Evolutionary conservation across 2,888 invertebrate genomes (phyloP).

Genomic region (Tillus elongatus): DNA sequence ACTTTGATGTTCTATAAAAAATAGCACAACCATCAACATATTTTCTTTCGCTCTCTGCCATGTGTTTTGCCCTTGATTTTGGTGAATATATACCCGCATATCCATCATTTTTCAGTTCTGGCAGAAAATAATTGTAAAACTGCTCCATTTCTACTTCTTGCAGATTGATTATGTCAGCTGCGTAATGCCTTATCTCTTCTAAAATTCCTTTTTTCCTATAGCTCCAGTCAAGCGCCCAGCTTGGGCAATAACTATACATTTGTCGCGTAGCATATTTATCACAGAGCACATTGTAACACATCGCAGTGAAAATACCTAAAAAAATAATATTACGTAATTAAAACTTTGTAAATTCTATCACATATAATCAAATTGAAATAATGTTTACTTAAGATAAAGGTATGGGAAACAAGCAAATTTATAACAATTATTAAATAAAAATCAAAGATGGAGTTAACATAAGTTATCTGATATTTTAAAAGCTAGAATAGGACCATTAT

Average conservation of each 20-base stretch:
- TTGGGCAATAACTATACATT: slow-evolving; percentile 98
- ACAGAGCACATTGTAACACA: slow-evolving; percentile 99
- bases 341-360: no score
- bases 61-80: slow-evolving; percentile 96
- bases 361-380: no score
- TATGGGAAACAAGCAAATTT: no score
- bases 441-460: no score
- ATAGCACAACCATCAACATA: slow-evolving; percentile 99
- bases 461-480: no score
- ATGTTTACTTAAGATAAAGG: no score
- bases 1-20: slow-evolving; percentile 91
- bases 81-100: slow-evolving; percentile 96
- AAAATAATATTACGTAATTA: no score
- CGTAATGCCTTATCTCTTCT: slow-evolving; percentile 91
- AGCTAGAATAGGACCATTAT: no score
- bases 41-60: slow-evolving; percentile 93
- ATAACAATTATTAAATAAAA: no score
- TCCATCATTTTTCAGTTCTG: slow-evolving; percentile 84
- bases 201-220: slow-evolving; percentile 96
- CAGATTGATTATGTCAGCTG: slow-evolving; percentile 91
- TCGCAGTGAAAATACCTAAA: slow-evolving; percentile 92
- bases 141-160: slow-evolving; percentile 99
- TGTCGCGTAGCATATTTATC: slow-evolving; percentile 98
- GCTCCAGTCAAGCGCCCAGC: slow-evolving; percentile 98
- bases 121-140: slow-evolving; percentile 92